Conservation (phyloP, 2,797 vertebrate species). For the Pantherophis vulpinus region DNA sequence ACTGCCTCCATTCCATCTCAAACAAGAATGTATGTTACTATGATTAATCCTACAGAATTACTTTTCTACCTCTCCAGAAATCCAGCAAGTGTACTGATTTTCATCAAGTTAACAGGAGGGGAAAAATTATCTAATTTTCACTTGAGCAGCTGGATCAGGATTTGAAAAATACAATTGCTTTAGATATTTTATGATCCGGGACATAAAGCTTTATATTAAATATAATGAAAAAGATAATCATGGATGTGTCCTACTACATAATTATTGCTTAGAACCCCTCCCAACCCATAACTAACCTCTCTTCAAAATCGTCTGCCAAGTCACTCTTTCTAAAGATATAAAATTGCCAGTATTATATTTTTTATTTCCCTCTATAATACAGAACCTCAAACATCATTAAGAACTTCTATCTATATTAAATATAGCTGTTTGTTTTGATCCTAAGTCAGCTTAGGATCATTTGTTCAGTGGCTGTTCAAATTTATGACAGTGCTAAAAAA, state of each 20-base stretch:
- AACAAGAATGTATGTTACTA: slow-evolving; percentile 55
- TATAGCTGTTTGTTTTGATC: too few species aligned
- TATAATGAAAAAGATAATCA: slow-evolving; percentile 45
- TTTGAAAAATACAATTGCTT: slow-evolving; percentile 57
- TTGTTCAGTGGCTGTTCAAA: not conserved
- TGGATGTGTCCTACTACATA: slow-evolving; percentile 50
- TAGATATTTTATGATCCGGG: slow-evolving; percentile 69
- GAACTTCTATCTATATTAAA: not conserved
- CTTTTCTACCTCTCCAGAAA: slow-evolving; percentile 56
- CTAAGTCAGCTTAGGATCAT: not conserved
- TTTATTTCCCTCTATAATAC: not conserved
- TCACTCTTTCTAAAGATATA: not conserved
- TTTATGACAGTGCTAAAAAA: not conserved
- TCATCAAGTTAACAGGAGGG: slow-evolving; percentile 51
- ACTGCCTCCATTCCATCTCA: slow-evolving; percentile 34
- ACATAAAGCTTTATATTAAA: slow-evolving; percentile 62
- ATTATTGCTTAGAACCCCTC: slow-evolving; percentile 42
- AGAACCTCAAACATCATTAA: not conserved
- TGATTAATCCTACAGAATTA: slow-evolving; percentile 65
- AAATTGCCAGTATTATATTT: not conserved
- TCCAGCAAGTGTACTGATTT: slow-evolving; percentile 57
- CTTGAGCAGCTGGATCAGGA: slow-evolving; percentile 62
- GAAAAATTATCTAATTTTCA: slow-evolving; percentile 64
- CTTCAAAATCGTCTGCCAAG: not conserved
- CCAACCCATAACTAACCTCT: not conserved